These are phyloP conservation scores for Diplolepis rosae DNA, from an alignment of 2,888 invertebrate genomes.

Conservation along the genomic window DNA sequence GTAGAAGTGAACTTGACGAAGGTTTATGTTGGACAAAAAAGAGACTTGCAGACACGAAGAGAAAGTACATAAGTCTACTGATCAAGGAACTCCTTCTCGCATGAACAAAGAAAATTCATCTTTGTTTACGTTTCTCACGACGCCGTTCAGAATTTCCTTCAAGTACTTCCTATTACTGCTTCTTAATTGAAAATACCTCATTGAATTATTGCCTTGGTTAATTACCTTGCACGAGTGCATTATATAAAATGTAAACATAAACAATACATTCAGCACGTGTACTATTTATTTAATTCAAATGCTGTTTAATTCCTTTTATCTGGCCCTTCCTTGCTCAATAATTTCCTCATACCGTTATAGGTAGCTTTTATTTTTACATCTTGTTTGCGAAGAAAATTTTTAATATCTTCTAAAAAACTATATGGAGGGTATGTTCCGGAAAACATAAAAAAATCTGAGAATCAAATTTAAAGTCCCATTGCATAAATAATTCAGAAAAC, in stretches of 20 bases:
- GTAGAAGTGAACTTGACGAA: neutral
- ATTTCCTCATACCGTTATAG: constrained; percentile 72
- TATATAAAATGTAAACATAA: too few species aligned
- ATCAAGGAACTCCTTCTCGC: neutral
- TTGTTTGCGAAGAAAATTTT: too few species aligned
- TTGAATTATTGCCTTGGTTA: neutral
- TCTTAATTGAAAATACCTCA: neutral
- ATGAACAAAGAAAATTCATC: constrained; percentile 15
- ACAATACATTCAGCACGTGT: too few species aligned
- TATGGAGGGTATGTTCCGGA: neutral
- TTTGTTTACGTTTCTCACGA: constrained; percentile 1
- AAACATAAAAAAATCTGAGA: neutral
- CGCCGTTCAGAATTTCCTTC: neutral
- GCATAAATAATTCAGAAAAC: neutral
- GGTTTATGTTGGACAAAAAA: neutral
- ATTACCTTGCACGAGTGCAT: neutral
- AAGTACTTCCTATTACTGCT: neutral
- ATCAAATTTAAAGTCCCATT: neutral
- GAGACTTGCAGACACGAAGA: neutral
- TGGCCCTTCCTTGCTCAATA: constrained; percentile 74
- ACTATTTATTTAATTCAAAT: neutral
- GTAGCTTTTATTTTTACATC: neutral
- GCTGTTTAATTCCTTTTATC: constrained; percentile 60
- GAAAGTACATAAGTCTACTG: constrained; percentile 13
- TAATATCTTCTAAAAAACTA: neutral